Evolutionary conservation across 2,888 invertebrate genomes (phyloP), one percentile per base, ranked within the genome.

Genomic region (Bhutanitis thaidina): DNA sequence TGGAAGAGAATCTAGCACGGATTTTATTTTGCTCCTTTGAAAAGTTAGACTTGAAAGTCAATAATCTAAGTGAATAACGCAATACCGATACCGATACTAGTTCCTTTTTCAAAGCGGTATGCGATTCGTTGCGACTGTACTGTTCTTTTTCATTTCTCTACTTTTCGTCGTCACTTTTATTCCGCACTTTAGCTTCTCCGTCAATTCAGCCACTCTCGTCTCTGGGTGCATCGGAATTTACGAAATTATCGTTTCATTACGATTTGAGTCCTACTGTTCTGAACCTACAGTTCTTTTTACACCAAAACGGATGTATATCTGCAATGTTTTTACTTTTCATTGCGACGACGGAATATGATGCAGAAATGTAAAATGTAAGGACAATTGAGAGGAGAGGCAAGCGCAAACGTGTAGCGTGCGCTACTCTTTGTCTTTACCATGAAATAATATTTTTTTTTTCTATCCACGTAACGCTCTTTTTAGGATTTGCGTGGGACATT

Each of bases 311-410:
- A 1, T 1, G 14, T 1, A 35, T 38, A 61, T 67, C 74, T 74
- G 79, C 76, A 80, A 74, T 84, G 80, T 86, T 86, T 86, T 85
- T 83, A 80, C 77, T 84, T 85, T 85, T 83, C 83, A 83, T 86
- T 82, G 82, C 83, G 72, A 71, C 69, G 66, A 72, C 73, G 70
- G 80, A 85, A 87, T 86, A 85, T 87, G 87, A 86, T 83, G 85
- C 79, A 84, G 82, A 80, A 85, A 85, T 87, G 79, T 83, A 81
- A 88, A 84, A 85, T 80, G 83, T 80, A 77, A 83, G 77, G 83
- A 87, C 87, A 85, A 85, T 86, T 81, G 84, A 77, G 78, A 73
- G 65, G 74, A 69, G 76, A 68, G 74, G 72, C 64, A 70, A 65
- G 74, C 71, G 74, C 70, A 72, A 76, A 74, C 76, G 76, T 80